Conservation (phyloP, 2,888 invertebrate species). For the Tuta absoluta region DNA sequence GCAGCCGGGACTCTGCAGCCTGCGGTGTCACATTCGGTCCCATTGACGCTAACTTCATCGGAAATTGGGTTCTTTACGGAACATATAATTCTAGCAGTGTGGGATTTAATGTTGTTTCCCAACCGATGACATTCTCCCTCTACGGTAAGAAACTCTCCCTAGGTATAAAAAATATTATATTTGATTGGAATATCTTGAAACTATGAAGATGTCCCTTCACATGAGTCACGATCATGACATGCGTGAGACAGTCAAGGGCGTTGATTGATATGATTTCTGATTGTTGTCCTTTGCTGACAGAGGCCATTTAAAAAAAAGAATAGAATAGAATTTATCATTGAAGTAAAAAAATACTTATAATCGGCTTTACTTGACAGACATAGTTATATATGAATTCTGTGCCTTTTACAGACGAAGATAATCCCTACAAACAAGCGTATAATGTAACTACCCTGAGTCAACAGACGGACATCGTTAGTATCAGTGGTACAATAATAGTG, state of each 20-base stretch:
- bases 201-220: neutral
- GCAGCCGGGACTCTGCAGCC: conserved; percentile 12
- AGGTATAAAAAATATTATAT: no score
- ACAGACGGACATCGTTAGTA: conserved; percentile 26
- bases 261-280: no score
- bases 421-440: conserved; percentile 49
- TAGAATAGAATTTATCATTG: no score
- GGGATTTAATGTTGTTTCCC: conserved; percentile 38
- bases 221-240: neutral
- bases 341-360: no score
- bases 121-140: conserved; percentile 45
- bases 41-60: conserved; percentile 41
- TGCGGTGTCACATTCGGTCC: conserved; percentile 49
- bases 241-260: no score
- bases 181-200: no score
- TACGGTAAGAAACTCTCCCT: conserved; percentile 49
- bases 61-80: conserved; percentile 41
- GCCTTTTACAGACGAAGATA: conserved; percentile 40
- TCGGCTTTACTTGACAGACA: no score
- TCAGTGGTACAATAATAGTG: neutral
- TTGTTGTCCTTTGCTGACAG: neutral
- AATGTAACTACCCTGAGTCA: conserved; percentile 42
- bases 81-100: neutral
- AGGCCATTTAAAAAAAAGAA: neutral
- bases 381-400: neutral